These are phyloP conservation scores for Tetragonula clypearis DNA, from an alignment of 1,140 invertebrate species.

Conservation along the genomic window DNA sequence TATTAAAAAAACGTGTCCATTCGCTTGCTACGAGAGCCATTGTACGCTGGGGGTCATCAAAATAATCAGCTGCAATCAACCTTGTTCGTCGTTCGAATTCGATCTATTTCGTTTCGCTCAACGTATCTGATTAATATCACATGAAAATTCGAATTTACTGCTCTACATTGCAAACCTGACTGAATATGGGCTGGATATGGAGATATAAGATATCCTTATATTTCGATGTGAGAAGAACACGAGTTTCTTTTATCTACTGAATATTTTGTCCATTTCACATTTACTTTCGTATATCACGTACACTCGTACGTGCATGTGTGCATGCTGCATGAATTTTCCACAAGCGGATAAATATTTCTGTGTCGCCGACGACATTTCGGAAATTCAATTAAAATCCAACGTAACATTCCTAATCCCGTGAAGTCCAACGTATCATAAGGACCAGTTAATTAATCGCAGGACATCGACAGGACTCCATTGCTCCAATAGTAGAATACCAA, in stretches of 20 bases:
- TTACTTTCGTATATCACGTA: too few relatives aligned
- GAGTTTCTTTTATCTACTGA: too few relatives aligned
- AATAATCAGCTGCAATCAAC: conserved; percentile 42
- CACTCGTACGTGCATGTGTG: too few relatives aligned
- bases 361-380: neutral
- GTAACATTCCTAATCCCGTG: too few relatives aligned
- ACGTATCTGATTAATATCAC: conserved; percentile 16
- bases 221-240: too few relatives aligned
- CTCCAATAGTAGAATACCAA: neutral
- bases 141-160: neutral
- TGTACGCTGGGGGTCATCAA: conserved; percentile 23
- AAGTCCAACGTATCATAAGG: neutral
- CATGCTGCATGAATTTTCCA: too few relatives aligned
- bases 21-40: conserved; percentile 10
- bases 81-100: neutral
- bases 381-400: neutral
- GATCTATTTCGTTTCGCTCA: conserved; percentile 3
- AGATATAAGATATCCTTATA: too few relatives aligned
- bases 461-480: too few relatives aligned
- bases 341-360: neutral
- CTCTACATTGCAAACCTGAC: too few relatives aligned
- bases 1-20: conserved; percentile 42
- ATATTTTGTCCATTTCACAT: too few relatives aligned
- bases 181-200: too few relatives aligned
- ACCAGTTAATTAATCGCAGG: neutral